These are phyloP conservation scores for Meriones psammophilus DNA, from an alignment of 2,797 vertebrate genomes.

Conservation along the genomic window DNA sequence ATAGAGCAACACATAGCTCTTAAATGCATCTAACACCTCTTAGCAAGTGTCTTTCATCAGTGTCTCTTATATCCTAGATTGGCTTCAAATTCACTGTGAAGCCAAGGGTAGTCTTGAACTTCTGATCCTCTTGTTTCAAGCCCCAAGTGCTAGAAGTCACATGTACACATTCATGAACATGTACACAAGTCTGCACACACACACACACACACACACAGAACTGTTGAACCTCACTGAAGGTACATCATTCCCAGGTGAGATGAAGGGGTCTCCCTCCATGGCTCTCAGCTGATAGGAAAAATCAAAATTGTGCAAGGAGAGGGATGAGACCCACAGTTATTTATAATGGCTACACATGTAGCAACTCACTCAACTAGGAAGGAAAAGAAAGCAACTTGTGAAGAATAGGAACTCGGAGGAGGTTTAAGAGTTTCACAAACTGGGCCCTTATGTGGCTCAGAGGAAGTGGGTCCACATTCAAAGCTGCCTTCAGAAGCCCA, in stretches of 20 bases:
- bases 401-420: slow-evolving; percentile 1
- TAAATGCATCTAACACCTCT: not conserved
- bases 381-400: not conserved
- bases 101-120: not conserved
- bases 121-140: not conserved
- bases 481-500: not conserved
- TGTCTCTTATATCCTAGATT: not conserved
- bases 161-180: not conserved
- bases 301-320: not conserved
- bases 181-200: not conserved
- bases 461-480: not conserved
- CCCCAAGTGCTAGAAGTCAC: not conserved
- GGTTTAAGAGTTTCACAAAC: slow-evolving; percentile 28
- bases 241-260: not conserved
- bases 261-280: fast-evolving
- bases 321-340: not conserved
- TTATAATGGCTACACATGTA: not conserved
- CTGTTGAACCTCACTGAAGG: not conserved
- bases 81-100: not conserved
- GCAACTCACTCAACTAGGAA: not conserved
- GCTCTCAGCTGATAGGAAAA: not conserved
- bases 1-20: not conserved
- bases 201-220: not conserved
- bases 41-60: not conserved
- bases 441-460: not conserved